Evolutionary conservation across 2,113 vertebrate species (phyloP), one percentile per base, ranked within the genome.

Genomic region (Oncorhynchus gorbuscha): DNA sequence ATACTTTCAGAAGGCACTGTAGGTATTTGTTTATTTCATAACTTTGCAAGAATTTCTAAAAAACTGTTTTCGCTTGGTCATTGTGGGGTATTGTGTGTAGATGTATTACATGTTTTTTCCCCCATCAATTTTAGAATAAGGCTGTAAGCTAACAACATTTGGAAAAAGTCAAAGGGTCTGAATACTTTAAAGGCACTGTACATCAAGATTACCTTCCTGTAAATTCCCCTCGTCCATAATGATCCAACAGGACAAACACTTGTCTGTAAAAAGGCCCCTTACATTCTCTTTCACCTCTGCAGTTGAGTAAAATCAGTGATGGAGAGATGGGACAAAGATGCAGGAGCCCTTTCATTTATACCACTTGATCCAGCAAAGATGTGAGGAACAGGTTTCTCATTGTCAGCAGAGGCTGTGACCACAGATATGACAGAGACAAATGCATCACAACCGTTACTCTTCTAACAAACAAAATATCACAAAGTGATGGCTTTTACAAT

Each of bases 401-500:
- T 22, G 5, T 22, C 59, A 69, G 20, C 26, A 14, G 32, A 69
- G 14, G 67, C 79, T 49, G 73, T 58, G 55, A 20, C 62, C 70
- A 11, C 4, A 75, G 18, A 45, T 24, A 24, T 68, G 59, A 49
- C 5, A 74, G 80, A 68, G 62, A 79, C 79, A 71, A 4, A 20
- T 77, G 51, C 39, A n/a, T 45, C 13, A 62, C 22, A 28, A 66
- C 12, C 3, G 11, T 55, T 30, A 2, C 11, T 49, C 30, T 68
- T 83, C 59, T 0, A 28, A 74, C 24, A 67, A 80, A 78, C 71
- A 35, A 77, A 76, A 80, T 49, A 45, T 3, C 12, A 84, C 71
- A 24, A 62, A 16, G 59, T n/a, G 26, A 67, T 28, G 12, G 48
- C 45, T 51, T 83, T 77, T 39, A 87, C 68, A 51, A 88, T 75